phyloP scores from a whole-genome alignment of 2,797 vertebrate genomes.

The Podarcis siculus region DNA sequence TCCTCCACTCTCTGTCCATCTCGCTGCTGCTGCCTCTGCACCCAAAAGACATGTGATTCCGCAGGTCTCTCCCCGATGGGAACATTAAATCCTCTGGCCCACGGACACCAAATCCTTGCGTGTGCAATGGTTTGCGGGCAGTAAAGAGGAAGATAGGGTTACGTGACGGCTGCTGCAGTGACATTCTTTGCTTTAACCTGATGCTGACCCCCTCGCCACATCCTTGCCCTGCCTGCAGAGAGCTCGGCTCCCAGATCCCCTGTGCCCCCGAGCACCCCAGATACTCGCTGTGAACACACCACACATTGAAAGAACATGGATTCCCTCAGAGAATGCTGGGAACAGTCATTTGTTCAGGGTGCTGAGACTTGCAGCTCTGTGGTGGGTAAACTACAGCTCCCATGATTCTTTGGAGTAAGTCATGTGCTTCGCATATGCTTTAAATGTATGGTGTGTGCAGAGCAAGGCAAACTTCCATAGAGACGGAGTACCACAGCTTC shows the following conservation, averaged over 20 bases:
- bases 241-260: background rate
- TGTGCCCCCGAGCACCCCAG: background rate
- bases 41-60: slow-evolving; percentile 31
- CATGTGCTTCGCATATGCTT: too few species aligned
- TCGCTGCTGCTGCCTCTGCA: slow-evolving; percentile 3
- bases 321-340: too few species aligned
- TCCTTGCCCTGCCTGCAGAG: background rate
- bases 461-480: background rate
- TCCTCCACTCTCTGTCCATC: background rate
- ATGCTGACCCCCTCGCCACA: background rate
- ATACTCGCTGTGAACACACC: background rate
- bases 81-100: slow-evolving; percentile 39
- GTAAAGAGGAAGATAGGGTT: slow-evolving; percentile 75
- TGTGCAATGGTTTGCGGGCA: slow-evolving; percentile 55
- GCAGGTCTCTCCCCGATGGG: slow-evolving; percentile 17
- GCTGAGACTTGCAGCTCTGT: too few species aligned
- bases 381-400: too few species aligned
- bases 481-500: background rate
- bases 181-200: slow-evolving; percentile 24
- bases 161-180: slow-evolving; percentile 55
- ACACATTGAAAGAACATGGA: too few species aligned
- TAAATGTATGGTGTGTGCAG: too few species aligned
- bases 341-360: too few species aligned
- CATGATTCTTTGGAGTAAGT: too few species aligned
- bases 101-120: slow-evolving; percentile 27